A percentile compares a stretch with the other conserved stretches of the same genome.
phyloP scores from a whole-genome alignment of 2,888 invertebrate species.

The Zygothrica quintamaculata region DNA sequence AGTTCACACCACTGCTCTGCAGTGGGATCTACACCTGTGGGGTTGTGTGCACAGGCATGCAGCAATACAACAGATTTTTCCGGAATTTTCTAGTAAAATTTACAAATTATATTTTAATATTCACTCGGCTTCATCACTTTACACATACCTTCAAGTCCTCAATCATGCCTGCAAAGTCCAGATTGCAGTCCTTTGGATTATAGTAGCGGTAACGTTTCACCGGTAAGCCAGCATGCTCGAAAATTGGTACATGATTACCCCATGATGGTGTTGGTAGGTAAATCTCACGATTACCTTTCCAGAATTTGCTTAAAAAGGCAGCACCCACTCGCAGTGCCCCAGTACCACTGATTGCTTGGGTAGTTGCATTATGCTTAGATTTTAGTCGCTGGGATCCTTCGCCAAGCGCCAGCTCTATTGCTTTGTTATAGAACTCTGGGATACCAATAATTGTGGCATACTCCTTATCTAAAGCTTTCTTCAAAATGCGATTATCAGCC shows the following conservation, averaged over 20 bases:
- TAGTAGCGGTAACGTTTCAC: constrained; percentile 97
- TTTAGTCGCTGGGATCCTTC: constrained; percentile 88
- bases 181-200: constrained; percentile 95
- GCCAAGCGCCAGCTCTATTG: constrained; percentile 95
- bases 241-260: constrained; percentile 99
- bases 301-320: constrained; percentile 93
- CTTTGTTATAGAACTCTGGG: constrained; percentile 92
- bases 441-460: constrained; percentile 96
- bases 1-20: constrained; percentile 95
- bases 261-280: constrained; percentile 97
- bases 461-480: constrained; percentile 93
- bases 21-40: constrained; percentile 96
- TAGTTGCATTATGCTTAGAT: constrained; percentile 89
- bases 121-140: neutral
- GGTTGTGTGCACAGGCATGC: constrained; percentile 99
- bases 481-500: constrained; percentile 92
- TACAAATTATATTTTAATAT: neutral
- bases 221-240: constrained; percentile 93
- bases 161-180: constrained; percentile 94
- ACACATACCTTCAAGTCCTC: constrained; percentile 93
- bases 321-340: constrained; percentile 97
- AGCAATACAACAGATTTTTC: constrained; percentile 94
- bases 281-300: constrained; percentile 91
- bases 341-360: constrained; percentile 97
- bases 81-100: constrained; percentile 92